These are phyloP conservation scores for Ploceus nigricollis DNA, from an alignment of 2,113 vertebrate genomes.

Conservation along the genomic window DNA sequence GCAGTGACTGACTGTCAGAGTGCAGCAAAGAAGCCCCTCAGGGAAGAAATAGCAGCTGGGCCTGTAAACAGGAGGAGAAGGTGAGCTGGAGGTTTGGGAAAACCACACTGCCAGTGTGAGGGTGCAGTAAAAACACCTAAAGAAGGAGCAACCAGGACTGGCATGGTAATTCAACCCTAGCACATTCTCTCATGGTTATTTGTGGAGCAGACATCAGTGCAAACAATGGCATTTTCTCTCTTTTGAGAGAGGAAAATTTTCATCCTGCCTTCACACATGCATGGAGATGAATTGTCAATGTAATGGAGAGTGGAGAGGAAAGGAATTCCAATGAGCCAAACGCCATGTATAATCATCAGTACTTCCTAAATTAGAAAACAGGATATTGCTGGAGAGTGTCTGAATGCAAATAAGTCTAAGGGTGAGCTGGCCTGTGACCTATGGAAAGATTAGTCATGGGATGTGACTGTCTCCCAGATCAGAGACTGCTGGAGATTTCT, in stretches of 20 bases:
- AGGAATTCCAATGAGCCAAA: constrained; percentile 1
- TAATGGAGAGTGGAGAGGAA: neutral
- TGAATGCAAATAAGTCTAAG: neutral
- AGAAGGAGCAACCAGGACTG: neutral
- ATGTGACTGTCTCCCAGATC: neutral
- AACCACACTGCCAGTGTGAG: neutral
- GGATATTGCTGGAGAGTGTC: constrained; percentile 20
- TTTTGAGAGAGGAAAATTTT: neutral
- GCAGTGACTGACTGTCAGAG: constrained; percentile 25
- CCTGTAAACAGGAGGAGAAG: neutral
- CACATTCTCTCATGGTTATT: neutral
- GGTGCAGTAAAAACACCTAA: neutral
- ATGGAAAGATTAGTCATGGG: neutral
- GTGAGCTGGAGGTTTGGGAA: neutral
- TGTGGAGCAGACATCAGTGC: neutral
- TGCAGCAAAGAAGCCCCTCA: neutral
- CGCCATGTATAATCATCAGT: neutral
- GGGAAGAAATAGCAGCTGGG: neutral
- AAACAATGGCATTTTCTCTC: constrained; percentile 25
- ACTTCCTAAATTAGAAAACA: constrained; percentile 47
- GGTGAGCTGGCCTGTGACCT: neutral
- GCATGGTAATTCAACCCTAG: neutral
- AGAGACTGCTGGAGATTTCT: neutral
- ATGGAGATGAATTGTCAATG: neutral
- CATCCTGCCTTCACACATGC: neutral